A percentile compares a stretch with the other conserved stretches of the same genome.
phyloP scores from a whole-genome alignment of 2,888 invertebrate genomes.

The Drosophila mimetica region DNA sequence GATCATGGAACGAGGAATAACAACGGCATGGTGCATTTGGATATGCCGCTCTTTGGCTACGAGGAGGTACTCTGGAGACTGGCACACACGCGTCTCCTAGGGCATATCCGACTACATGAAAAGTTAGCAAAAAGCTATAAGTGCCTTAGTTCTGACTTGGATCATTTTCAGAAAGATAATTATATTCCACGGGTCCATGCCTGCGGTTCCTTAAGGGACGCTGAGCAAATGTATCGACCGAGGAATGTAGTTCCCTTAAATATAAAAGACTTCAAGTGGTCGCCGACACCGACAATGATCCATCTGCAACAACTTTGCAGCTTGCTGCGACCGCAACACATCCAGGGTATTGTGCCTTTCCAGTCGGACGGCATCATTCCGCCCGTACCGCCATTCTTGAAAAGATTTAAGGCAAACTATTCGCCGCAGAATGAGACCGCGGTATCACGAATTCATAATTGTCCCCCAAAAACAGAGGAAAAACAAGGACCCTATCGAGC shows the following conservation, averaged over 20 bases:
- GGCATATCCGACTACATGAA: conserved; percentile 46
- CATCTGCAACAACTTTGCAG: conserved; percentile 64
- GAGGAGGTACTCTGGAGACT: conserved; percentile 49
- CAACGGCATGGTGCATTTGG: background rate
- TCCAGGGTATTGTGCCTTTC: conserved; percentile 51
- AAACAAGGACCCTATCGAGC: background rate
- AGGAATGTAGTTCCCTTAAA: background rate
- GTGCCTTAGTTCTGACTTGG: conserved; percentile 27
- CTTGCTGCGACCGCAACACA: conserved; percentile 54
- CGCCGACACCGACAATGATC: conserved; percentile 55
- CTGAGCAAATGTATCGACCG: background rate
- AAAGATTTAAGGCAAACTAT: conserved; percentile 37
- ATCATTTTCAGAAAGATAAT: conserved; percentile 11
- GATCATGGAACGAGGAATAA: background rate
- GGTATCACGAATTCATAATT: too few species aligned
- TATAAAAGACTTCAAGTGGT: conserved; percentile 42
- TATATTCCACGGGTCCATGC: conserved; percentile 13
- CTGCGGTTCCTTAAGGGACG: background rate
- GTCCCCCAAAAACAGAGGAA: background rate
- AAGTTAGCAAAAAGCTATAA: conserved; percentile 25
- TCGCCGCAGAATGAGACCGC: conserved; percentile 3
- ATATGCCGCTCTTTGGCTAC: conserved; percentile 57
- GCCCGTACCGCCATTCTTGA: conserved; percentile 47
- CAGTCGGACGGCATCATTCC: conserved; percentile 32
- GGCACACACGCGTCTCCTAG: conserved; percentile 41